These are phyloP conservation scores for Atopsyche davidsoni DNA, from an alignment of 1,140 invertebrate genomes.

Conservation along the genomic window DNA sequence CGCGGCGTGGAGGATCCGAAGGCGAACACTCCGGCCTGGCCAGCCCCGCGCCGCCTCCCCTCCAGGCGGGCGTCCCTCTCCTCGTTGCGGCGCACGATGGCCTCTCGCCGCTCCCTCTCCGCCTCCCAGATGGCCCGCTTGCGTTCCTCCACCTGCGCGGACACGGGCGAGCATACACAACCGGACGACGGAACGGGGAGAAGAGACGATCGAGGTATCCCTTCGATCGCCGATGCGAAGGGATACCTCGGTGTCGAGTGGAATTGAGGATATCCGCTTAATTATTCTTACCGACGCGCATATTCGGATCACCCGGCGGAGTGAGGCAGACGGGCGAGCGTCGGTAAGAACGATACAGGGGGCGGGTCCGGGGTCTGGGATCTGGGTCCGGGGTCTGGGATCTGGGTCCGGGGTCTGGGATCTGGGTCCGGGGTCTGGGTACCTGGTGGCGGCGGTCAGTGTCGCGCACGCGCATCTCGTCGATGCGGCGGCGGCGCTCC, in stretches of 20 bases:
- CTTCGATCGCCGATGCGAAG: too few relatives aligned
- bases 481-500: constrained; percentile 69
- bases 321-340: too few relatives aligned
- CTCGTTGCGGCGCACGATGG: constrained; percentile 75
- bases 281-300: too few relatives aligned
- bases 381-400: background rate
- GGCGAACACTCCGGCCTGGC: constrained; percentile 67
- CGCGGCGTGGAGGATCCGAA: constrained; percentile 85
- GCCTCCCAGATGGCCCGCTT: constrained; percentile 82
- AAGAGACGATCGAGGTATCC: too few relatives aligned
- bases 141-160: constrained; percentile 82
- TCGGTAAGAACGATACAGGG: too few relatives aligned
- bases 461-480: constrained; percentile 72
- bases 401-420: background rate
- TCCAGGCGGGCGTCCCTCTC: constrained; percentile 79
- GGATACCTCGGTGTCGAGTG: too few relatives aligned
- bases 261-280: too few relatives aligned
- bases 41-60: constrained; percentile 71
- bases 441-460: constrained; percentile 62
- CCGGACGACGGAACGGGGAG: too few relatives aligned
- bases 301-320: too few relatives aligned
- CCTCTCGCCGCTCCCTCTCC: constrained; percentile 75
- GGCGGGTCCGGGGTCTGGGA: too few relatives aligned
- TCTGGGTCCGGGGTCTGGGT: background rate
- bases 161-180: too few relatives aligned